Base-by-base conservation (phyloP, 2,797 vertebrate genomes). In the Numenius phaeopus region DNA sequence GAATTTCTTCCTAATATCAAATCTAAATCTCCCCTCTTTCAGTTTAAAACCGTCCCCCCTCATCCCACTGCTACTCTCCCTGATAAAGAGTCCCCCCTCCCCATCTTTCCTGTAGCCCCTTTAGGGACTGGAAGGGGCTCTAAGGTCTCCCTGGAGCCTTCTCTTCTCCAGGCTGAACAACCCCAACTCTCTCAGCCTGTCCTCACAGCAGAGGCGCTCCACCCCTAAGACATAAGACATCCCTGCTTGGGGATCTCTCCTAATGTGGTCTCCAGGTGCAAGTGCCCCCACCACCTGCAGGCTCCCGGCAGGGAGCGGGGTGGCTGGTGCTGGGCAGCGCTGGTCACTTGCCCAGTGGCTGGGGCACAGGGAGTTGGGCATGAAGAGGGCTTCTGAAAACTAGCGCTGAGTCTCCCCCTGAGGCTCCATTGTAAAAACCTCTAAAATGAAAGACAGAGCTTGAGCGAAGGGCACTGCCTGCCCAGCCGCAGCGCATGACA, bases 401-500 rank as follows among this genome's bases (percentile, higher is more conserved):
- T 3, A 17, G 7, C 32, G 22, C 54, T 61, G 50, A 9, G 50
- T 42, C 5, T 22, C 29, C 40, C 27, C 24, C 44, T 21, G 20
- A 1, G 50, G 27, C 49, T 46, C 32, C 17, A 5, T 7, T 7
- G 13, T 3, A 30, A 47, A 70, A 58, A 16, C 50, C 64, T 14
- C 64, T 17, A 7, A n/a, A 52, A 15, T 2, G 11, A 19, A 32
- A 32, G 46, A 59, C 64, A 30, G 5, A 21, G 34, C 2, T 3
- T 6, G 54, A 42, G 79, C 3, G 0, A 32, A 11, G 23, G 30
- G 65, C 40, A 46, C 11, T 3, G 21, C 39, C 21, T 2, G 26
- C 44, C 10, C 0, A 1, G 21, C 7, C 0, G 24, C 0, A 0
- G 37, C 1, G 8, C 2, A 32, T 1, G 2, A 54, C 75, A 39